Evolutionary conservation across 2,888 invertebrate genomes (phyloP), one percentile per base, ranked within the genome.

Genomic region (Athetis lepigone): DNA sequence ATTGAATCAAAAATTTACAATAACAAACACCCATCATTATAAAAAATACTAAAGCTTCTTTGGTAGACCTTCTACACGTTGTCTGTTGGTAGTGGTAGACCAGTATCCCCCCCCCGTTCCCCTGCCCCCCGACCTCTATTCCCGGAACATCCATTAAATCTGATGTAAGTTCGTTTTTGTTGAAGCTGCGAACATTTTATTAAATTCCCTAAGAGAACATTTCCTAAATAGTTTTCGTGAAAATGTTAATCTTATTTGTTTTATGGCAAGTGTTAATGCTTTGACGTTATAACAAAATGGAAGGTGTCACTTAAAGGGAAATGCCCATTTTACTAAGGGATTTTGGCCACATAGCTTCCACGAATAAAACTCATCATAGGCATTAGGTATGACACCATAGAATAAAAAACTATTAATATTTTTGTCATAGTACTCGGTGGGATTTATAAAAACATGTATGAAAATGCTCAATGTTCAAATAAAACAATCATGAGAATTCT

Each of bases 101-200:
- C 11, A 11, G 33, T 27, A 11, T 19, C 46, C 0, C 1, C 21
- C 19, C 29, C 27, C 37, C 37, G 19, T 16, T 9, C 25, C 3
- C 13, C 19, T 11, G 1, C 25, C 16, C 7, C 5, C 36, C 5
- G 29, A 11, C 56, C 23, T 42, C 37, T 29, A 5, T 58, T 37
- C 65, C 39, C 29, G 8, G 61, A 60, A 72, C 27, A 61, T 50
- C 61, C 67, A 58, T 61, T 58, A 47, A 49, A 61, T 58, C 33
- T 46, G 61, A 61, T 21, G 57, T 59, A 55, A 59, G 54, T 59
- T 62, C 58, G 46, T 56, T 55, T 67, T 49, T 27, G 21, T 63
- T 33, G 50, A 60, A 65, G 42, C 49, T 54, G 51, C 43, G 16
- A 49, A 40, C 66, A 23, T 47, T 67, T 72, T 50, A 61, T 61